Conservation (phyloP, 2,113 vertebrate genomes). For the Gracilinanus agilis region DNA sequence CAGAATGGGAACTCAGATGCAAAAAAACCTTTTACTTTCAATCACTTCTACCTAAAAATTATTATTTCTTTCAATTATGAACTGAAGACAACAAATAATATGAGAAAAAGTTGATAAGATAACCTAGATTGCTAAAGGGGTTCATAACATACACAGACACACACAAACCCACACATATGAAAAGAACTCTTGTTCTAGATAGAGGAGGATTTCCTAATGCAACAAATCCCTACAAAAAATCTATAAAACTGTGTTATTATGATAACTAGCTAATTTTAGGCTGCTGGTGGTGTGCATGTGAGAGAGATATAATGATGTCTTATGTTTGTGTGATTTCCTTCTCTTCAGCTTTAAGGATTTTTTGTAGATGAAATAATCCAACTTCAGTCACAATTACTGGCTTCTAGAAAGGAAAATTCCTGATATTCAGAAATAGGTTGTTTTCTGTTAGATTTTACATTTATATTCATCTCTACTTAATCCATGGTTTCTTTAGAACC, state of each 20-base stretch:
- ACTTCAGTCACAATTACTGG: background rate
- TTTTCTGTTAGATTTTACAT: background rate
- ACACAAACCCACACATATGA: no score
- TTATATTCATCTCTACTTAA: background rate
- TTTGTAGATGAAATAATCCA: background rate
- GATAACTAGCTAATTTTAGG: background rate
- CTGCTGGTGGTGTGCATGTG: background rate
- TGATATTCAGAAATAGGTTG: background rate
- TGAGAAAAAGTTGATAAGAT: background rate
- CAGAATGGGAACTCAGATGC: background rate
- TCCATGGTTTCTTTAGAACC: background rate
- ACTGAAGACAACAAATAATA: background rate
- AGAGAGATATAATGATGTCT: background rate
- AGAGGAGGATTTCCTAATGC: background rate
- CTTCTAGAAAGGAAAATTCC: background rate
- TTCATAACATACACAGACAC: background rate
- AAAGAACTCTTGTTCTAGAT: background rate
- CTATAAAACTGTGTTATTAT: background rate
- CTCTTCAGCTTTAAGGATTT: background rate
- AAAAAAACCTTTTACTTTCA: background rate
- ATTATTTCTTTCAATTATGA: background rate
- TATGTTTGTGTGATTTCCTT: background rate
- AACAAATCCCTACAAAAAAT: background rate
- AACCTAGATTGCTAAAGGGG: background rate
- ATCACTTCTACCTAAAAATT: background rate